Evolutionary conservation across 2,113 vertebrate genomes (phyloP), one percentile per base, ranked within the genome.

Genomic region (Ailuropoda melanoleuca): DNA sequence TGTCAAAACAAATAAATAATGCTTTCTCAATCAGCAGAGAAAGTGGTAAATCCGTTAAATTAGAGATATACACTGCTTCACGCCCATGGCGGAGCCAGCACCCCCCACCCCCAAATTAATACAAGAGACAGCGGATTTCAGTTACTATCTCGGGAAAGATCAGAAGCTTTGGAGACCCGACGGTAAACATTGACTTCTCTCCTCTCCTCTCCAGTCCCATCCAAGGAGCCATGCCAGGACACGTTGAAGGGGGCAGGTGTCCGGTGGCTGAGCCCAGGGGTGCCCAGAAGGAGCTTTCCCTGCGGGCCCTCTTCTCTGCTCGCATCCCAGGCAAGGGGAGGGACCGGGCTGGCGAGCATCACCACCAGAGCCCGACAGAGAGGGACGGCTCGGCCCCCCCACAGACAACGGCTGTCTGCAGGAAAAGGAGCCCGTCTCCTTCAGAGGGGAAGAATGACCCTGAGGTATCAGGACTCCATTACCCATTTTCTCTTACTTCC

Each of bases 1-100:
- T 98, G 98, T 98, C 98, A 98, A 98, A 98, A 98, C 98, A 99
- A 99, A 99, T 98, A 98, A 99, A 99, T 98, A 99, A 98, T 95
- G 98, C 98, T 0, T 95, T 98, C 98, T 98, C 98, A 97, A 97
- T 98, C 97, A 98, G 98, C 87, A 97, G 93, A 97, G 96, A 96
- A 96, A 94, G 96, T 88, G 39, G 98, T 97, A 98, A 97, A 97
- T 97, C 97, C 92, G 97, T 98, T 98, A 98, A 98, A 98, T 98
- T 96, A 98, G 95, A 98, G 97, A 98, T 72, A 93, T 72, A 97
- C 90, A 68, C 92, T 83, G 98, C 98, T 98, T 96, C 97, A 93
- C 94, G 90, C 68, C 95, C 89, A 92, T 0, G 97, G 98, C 92
- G 93, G 29, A 95, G 97, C 94, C 96, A 96, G 98, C 97, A 97